Evolutionary conservation across 2,797 vertebrate genomes (phyloP).

Genomic region (Epinephelus awoara): DNA sequence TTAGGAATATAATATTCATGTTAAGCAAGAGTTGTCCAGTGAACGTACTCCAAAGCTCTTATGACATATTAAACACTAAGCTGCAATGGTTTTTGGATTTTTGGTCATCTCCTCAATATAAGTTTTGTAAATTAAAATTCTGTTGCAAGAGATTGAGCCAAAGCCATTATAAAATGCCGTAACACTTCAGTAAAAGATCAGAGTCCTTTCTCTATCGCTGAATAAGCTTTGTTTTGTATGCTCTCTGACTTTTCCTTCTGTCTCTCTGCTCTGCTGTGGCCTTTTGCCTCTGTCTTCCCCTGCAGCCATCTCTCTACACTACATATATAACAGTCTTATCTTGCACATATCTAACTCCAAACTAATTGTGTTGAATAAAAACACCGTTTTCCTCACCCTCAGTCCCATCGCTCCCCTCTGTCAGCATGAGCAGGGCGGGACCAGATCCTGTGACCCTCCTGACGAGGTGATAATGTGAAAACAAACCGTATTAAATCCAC

Average conservation of each 20-base stretch:
- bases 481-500: slow-evolving; percentile 83
- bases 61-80: too few species aligned
- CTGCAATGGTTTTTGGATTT: too few species aligned
- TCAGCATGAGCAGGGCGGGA: slow-evolving; percentile 27
- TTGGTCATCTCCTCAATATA: neutral
- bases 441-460: slow-evolving; percentile 55
- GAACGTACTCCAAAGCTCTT: too few species aligned
- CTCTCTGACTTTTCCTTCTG: neutral
- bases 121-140: neutral
- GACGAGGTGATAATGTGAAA: slow-evolving; percentile 86
- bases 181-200: too few species aligned
- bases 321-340: neutral
- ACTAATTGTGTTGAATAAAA: slow-evolving; percentile 52
- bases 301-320: neutral
- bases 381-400: slow-evolving; percentile 33
- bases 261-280: neutral
- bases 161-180: neutral
- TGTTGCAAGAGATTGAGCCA: neutral
- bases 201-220: too few species aligned
- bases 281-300: neutral
- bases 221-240: neutral
- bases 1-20: too few species aligned
- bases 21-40: too few species aligned
- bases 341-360: slow-evolving; percentile 15
- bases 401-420: slow-evolving; percentile 24